Base-by-base conservation (phyloP, 2,113 vertebrate species). In the Marcusenius ussheri region DNA sequence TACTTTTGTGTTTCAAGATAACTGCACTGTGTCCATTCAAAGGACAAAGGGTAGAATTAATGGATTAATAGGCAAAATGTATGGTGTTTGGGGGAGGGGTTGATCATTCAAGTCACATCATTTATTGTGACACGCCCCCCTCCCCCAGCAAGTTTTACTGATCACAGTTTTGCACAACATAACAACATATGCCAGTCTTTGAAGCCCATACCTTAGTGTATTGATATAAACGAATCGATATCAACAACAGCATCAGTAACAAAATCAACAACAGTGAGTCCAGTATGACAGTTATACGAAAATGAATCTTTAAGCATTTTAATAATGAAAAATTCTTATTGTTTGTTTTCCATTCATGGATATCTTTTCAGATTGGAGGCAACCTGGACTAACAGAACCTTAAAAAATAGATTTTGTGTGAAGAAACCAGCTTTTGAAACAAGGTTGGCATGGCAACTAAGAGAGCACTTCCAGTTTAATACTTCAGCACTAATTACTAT, bases 381-480 rank as follows among this genome's bases (percentile, higher is more conserved):
- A 46, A 84, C 83, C 42, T 47, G 2, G 45, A 84, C 21, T 46
- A 24, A 84, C 15, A 47, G 17, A 80, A 80, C 35, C 35, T 17
- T 39, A 47, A 47, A 84, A 84, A 46, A 83, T 46, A 1, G 9
- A 84, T 84, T 84, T 42, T 84, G 21, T 84, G 45, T 11, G 45
- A 47, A 46, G 83, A n/a, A 45, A 46, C 45, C 83, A n/a, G 39
- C 62, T 27, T 90, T 53, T 85, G 53, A 83, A 42, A 77, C 70
- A 84, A 19, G 77, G 53, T 89, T 66, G 53, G 13, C 83, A 90
- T 90, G 51, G 84, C 21, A 92, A 91, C 77, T 51, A 83, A 27
- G 89, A 56, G 87, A 89, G 21, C 53, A 83, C 91, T 90, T 91
- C 83, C 31, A 77, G 74, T 84, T 91, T 66, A 83, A 27, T 51